Percentiles rank a stretch among this genome's conserved stretches.
Conservation (phyloP, 1,140 invertebrate genomes). For the Elymnias hypermnestra region DNA sequence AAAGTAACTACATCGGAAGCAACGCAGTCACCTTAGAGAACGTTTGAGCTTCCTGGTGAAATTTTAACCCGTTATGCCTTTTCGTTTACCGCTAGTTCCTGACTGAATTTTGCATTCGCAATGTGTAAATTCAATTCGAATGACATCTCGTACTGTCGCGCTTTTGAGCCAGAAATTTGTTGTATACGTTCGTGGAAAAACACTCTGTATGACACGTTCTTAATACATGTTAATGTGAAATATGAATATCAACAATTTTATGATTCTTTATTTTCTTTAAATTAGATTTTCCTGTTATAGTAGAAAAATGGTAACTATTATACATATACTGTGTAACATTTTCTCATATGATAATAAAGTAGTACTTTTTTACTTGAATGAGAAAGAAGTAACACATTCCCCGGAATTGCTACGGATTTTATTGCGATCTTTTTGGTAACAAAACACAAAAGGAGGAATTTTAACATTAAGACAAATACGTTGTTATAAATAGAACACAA, state of each 20-base stretch:
- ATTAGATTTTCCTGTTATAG: no score
- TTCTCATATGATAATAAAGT: no score
- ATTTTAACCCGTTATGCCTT: slow-evolving; percentile 37
- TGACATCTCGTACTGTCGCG: slow-evolving; percentile 40
- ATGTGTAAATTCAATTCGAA: slow-evolving; percentile 48
- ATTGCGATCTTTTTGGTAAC: no score
- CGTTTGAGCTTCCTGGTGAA: slow-evolving; percentile 27
- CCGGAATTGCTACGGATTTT: no score
- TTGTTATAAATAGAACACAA: no score
- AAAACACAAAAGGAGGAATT: no score
- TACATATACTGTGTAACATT: no score
- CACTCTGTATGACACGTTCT: slow-evolving; percentile 35
- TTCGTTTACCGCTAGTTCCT: slow-evolving; percentile 32
- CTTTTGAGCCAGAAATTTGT: slow-evolving; percentile 23
- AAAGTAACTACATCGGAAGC: slow-evolving; percentile 50
- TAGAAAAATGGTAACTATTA: no score
- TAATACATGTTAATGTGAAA: slow-evolving; percentile 37
- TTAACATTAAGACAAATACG: no score
- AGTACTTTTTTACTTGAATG: no score
- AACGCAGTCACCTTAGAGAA: slow-evolving; percentile 42
- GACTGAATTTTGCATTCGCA: slow-evolving; percentile 21
- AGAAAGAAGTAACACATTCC: no score
- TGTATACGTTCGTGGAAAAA: slow-evolving; percentile 46
- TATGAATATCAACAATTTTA: slow-evolving; percentile 32
- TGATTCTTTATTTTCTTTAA: no score